Conservation (phyloP, 2,113 vertebrate species). For the Cyanoderma ruficeps region DNA sequence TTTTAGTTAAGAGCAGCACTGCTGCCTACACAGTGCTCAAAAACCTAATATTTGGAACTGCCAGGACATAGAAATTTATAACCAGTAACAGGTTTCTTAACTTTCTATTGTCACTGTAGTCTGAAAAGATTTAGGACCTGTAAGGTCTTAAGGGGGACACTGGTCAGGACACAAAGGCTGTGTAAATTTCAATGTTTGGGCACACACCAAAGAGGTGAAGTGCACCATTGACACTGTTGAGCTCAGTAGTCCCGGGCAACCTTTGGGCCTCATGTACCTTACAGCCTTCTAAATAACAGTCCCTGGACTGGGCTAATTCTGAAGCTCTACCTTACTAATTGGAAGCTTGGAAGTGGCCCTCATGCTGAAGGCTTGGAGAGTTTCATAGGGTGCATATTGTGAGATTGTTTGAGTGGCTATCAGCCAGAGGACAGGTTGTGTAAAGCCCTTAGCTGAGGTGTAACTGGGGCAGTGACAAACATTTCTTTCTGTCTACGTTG, state of each 20-base stretch:
- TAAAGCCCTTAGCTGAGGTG: neutral
- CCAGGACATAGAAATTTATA: neutral
- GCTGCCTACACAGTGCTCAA: neutral
- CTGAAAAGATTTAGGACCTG: neutral
- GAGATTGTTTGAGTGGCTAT: neutral
- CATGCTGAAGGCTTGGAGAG: neutral
- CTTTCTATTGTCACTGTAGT: neutral
- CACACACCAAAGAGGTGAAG: neutral
- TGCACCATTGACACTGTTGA: neutral
- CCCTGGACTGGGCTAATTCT: too few species aligned
- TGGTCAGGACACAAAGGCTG: neutral
- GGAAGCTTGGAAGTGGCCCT: neutral
- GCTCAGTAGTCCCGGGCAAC: neutral
- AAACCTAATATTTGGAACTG: neutral
- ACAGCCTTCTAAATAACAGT: neutral
- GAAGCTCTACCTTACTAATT: too few species aligned
- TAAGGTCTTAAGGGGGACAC: neutral
- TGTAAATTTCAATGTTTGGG: neutral
- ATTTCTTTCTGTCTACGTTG: rapidly evolving
- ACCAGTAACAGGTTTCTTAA: rapidly evolving
- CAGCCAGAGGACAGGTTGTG: neutral
- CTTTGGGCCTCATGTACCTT: neutral
- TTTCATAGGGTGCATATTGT: neutral
- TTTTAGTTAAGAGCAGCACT: neutral
- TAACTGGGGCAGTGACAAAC: neutral